phyloP scores from a whole-genome alignment of 1,140 invertebrate species.

The Drepana arcuata region DNA sequence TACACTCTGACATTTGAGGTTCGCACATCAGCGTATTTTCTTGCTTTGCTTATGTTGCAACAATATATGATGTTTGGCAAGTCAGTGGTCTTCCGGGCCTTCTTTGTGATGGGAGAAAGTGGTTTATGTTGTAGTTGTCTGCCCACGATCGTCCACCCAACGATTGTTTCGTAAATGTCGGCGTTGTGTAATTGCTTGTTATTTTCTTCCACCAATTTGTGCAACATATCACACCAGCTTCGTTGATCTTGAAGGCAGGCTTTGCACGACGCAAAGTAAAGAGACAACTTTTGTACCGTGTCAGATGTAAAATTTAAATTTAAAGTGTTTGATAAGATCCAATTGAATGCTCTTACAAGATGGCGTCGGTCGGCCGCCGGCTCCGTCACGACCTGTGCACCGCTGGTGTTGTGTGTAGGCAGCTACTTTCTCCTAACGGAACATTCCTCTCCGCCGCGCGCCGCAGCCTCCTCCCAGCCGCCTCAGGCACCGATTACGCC shows the following conservation, averaged over 20 bases:
- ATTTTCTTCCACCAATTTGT: no score
- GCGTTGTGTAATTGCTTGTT: no score
- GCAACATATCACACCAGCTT: no score
- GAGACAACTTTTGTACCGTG: slow-evolving; percentile 13
- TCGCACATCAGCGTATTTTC: no score
- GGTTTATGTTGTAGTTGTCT: no score
- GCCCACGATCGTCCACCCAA: no score
- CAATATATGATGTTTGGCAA: no score
- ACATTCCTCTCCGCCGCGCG: slow-evolving; percentile 25
- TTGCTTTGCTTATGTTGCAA: no score
- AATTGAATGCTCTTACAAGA: slow-evolving; percentile 21
- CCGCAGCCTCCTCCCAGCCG: slow-evolving; percentile 14
- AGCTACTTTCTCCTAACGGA: slow-evolving; percentile 69
- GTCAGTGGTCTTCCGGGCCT: no score
- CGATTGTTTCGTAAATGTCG: no score
- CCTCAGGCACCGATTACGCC: slow-evolving; percentile 30
- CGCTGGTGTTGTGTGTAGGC: slow-evolving; percentile 31
- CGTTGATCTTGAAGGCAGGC: slow-evolving; percentile 12
- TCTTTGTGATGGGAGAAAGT: no score
- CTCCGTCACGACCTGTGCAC: slow-evolving; percentile 44
- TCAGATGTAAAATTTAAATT: slow-evolving; percentile 19
- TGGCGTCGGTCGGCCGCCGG: slow-evolving; percentile 20
- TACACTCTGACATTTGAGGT: no score
- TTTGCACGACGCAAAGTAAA: slow-evolving; percentile 7
- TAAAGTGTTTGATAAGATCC: slow-evolving; percentile 27